These are phyloP conservation scores for Prietella phreatophila DNA, from an alignment of 2,113 vertebrate species.

Conservation along the genomic window DNA sequence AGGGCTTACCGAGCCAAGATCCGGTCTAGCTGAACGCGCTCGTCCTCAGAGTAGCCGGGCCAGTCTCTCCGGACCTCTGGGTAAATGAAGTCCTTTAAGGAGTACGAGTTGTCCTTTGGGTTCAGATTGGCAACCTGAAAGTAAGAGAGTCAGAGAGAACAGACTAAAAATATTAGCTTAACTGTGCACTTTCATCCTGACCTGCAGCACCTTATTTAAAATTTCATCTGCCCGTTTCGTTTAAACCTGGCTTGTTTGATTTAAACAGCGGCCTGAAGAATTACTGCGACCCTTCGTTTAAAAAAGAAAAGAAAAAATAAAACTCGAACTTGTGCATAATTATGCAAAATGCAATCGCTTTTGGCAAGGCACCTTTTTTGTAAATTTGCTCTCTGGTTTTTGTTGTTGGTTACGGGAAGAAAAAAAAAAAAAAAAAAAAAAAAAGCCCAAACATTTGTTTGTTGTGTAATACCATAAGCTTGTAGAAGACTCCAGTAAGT, in stretches of 20 bases:
- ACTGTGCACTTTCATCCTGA: neutral
- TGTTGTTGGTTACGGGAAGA: neutral
- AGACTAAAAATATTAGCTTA: too few species aligned
- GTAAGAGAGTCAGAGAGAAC: neutral
- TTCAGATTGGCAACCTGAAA: conserved; percentile 86
- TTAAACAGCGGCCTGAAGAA: neutral
- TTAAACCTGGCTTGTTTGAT: neutral
- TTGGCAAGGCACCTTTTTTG: neutral
- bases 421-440: too few species aligned
- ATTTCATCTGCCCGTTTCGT: neutral
- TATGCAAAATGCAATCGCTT: neutral
- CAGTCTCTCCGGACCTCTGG: conserved; percentile 88
- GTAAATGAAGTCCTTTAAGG: conserved; percentile 85
- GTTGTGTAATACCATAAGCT: neutral
- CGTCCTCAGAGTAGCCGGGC: conserved; percentile 87
- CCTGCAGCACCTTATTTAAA: neutral
- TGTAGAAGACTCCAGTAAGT: neutral
- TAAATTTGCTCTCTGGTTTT: neutral
- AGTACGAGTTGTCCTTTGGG: conserved; percentile 86
- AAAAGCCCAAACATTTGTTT: neutral
- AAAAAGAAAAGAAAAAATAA: neutral
- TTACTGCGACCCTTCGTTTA: neutral
- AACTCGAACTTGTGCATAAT: neutral
- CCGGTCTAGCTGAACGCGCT: conserved; percentile 78
- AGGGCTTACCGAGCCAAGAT: conserved; percentile 79